Conservation (phyloP, 2,888 invertebrate species). For the Nineta flava region DNA sequence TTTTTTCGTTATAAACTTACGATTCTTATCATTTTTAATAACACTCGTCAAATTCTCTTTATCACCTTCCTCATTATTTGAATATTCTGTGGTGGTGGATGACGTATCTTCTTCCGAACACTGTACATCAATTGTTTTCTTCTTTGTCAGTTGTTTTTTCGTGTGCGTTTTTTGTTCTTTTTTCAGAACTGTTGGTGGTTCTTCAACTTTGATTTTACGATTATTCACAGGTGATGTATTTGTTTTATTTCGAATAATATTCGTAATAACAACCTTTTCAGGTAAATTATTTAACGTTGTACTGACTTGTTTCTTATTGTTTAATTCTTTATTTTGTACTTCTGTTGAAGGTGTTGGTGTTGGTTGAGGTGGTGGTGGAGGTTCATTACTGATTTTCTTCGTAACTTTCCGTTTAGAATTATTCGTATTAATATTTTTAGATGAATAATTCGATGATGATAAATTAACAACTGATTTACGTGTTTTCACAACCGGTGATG, state of each 20-base stretch:
- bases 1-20: slow-evolving; percentile 20
- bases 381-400: slow-evolving; percentile 14
- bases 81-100: slow-evolving; percentile 54
- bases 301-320: slow-evolving; percentile 12
- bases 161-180: slow-evolving; percentile 12
- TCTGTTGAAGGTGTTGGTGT: slow-evolving; percentile 8
- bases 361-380: slow-evolving; percentile 6
- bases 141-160: slow-evolving; percentile 16
- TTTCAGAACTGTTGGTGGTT: slow-evolving; percentile 21
- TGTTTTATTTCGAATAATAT: slow-evolving; percentile 15
- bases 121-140: slow-evolving; percentile 15
- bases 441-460: too few species aligned
- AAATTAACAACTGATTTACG: background rate
- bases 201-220: slow-evolving; percentile 19
- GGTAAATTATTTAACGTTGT: slow-evolving; percentile 12
- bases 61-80: slow-evolving; percentile 39
- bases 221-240: slow-evolving; percentile 9
- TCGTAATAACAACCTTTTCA: slow-evolving; percentile 13
- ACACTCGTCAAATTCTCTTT: slow-evolving; percentile 19
- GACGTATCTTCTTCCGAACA: slow-evolving; percentile 49
- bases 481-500: background rate
- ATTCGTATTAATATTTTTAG: background rate
- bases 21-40: slow-evolving; percentile 14
- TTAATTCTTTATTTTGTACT: slow-evolving; percentile 9
- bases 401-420: slow-evolving; percentile 20